Evolutionary conservation across 23 tunicate genomes (phyloP).

Genomic region (Styela plicata): DNA sequence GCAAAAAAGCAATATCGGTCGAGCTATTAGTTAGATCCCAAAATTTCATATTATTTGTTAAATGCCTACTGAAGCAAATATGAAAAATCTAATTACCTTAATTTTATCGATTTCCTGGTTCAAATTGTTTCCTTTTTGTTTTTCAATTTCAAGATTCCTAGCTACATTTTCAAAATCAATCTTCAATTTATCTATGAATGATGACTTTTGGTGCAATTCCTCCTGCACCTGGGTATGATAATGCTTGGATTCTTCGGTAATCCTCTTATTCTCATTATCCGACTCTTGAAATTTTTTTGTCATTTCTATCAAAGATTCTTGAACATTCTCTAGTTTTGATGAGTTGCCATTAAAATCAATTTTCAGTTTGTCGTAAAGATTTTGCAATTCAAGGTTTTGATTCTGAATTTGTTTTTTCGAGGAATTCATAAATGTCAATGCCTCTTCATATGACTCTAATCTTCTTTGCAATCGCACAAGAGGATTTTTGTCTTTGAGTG

Average conservation of each 20-base stretch:
- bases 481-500: constrained; percentile 27
- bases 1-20: no score
- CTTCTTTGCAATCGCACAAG: constrained; percentile 15
- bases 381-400: not conserved
- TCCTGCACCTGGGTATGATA: not conserved
- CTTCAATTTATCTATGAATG: not conserved
- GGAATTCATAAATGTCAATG: not conserved
- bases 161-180: not conserved
- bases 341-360: not conserved
- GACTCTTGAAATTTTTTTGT: not conserved
- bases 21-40: no score
- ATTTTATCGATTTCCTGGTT: not conserved
- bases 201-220: not conserved
- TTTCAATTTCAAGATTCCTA: not conserved
- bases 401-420: not conserved
- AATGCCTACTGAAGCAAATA: no score
- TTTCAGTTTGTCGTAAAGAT: not conserved
- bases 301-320: not conserved
- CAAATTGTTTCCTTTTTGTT: not conserved
- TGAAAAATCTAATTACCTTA: no score
- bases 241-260: not conserved
- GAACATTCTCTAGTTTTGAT: constrained; percentile 13
- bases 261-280: not conserved
- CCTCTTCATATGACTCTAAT: constrained; percentile 23
- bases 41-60: no score